These are phyloP conservation scores for Neodontobutis hainanensis DNA, from an alignment of 2,113 vertebrate species.

Conservation along the genomic window DNA sequence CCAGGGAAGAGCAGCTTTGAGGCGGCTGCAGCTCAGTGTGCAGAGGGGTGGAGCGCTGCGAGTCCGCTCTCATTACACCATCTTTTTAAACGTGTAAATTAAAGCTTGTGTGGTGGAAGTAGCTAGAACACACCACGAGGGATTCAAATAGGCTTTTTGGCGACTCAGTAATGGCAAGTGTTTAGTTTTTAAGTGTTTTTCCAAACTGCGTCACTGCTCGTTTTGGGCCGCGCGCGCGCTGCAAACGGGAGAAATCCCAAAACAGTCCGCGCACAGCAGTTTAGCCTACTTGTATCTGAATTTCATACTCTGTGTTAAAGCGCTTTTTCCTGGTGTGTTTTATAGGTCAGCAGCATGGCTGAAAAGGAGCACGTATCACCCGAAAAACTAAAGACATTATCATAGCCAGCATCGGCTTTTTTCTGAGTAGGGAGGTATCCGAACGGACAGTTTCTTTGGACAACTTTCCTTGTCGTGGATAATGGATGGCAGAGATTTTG, in stretches of 20 bases:
- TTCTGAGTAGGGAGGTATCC: constrained; percentile 66
- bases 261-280: constrained; percentile 40
- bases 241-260: constrained; percentile 48
- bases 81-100: constrained; percentile 26
- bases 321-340: constrained; percentile 55
- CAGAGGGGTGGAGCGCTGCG: constrained; percentile 33
- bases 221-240: constrained; percentile 46
- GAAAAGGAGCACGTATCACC: constrained; percentile 74
- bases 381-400: constrained; percentile 77
- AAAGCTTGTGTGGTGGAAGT: background rate
- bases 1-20: constrained; percentile 52
- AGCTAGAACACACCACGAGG: background rate
- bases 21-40: constrained; percentile 48
- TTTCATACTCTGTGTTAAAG: constrained; percentile 24
- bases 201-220: constrained; percentile 80
- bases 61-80: constrained; percentile 13
- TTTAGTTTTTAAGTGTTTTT: constrained; percentile 72
- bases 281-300: constrained; percentile 13
- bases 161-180: background rate
- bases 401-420: constrained; percentile 69
- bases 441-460: constrained; percentile 70
- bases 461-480: constrained; percentile 80
- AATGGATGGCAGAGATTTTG: constrained; percentile 99
- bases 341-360: constrained; percentile 80
- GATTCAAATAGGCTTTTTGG: background rate